A percentile compares a stretch with the other conserved stretches of the same genome.
Evolutionary conservation across 2,797 vertebrate genomes (phyloP).

Genomic region (Atherinosoma microstoma): DNA sequence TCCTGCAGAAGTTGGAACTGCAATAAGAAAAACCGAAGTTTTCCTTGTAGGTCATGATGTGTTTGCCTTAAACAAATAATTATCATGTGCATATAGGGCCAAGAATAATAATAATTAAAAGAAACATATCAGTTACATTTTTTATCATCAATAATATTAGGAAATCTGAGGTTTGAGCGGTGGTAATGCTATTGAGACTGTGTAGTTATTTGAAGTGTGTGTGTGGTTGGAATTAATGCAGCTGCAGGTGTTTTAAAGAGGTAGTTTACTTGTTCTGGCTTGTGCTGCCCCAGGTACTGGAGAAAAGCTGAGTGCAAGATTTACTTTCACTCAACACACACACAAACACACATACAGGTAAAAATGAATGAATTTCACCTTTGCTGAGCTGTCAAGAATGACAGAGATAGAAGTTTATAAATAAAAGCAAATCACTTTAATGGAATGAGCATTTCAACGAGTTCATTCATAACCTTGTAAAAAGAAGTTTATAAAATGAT

Average conservation of each 20-base stretch:
- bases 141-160: neutral
- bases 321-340: conserved; percentile 41
- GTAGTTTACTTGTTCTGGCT: conserved; percentile 57
- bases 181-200: neutral
- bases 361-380: neutral
- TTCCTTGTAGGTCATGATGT: neutral
- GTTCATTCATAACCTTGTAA: neutral
- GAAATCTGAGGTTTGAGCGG: neutral
- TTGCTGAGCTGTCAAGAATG: neutral
- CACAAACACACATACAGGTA: conserved; percentile 11
- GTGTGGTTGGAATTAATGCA: conserved; percentile 29
- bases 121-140: too few relatives aligned
- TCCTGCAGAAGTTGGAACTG: neutral
- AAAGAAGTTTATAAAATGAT: too few relatives aligned
- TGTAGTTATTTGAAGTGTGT: conserved; percentile 9
- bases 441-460: neutral
- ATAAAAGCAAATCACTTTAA: neutral
- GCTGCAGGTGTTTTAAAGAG: conserved; percentile 51
- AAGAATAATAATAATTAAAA: neutral
- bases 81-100: neutral
- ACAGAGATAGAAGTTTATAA: neutral
- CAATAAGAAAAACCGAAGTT: neutral
- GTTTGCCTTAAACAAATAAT: neutral
- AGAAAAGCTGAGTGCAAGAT: conserved; percentile 15
- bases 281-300: conserved; percentile 49